Conservation (phyloP, 2,797 vertebrate species). For the Picus viridis region DNA sequence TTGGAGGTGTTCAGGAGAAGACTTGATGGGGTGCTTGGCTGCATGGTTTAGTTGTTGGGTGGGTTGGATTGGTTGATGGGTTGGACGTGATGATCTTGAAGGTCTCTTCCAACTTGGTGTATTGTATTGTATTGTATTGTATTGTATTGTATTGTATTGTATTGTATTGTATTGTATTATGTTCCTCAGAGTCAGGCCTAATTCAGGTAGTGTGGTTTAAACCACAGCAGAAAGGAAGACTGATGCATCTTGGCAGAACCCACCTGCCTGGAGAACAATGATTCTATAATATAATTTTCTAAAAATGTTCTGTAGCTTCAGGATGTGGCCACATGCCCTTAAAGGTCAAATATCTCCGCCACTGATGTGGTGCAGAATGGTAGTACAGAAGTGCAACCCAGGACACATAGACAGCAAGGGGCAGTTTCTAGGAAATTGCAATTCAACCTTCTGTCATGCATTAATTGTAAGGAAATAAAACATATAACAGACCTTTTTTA, state of each 20-base stretch:
- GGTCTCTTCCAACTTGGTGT: too few relatives aligned
- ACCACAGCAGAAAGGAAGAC: not conserved
- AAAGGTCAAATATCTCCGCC: conserved; percentile 12
- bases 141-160: too few relatives aligned
- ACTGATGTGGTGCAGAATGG: not conserved
- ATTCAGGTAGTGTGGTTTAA: not conserved
- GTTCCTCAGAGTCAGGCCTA: not conserved
- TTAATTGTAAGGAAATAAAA: not conserved
- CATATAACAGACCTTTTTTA: not conserved
- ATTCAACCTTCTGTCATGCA: not conserved
- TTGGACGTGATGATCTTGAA: too few relatives aligned
- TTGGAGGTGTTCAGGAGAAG: too few relatives aligned
- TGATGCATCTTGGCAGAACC: not conserved
- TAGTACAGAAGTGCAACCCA: not conserved
- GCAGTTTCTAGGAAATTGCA: not conserved
- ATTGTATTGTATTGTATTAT: too few relatives aligned
- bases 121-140: too few relatives aligned
- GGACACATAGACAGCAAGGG: not conserved
- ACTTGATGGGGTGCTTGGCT: too few relatives aligned
- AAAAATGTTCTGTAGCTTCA: not conserved
- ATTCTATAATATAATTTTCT: not conserved
- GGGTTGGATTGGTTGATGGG: too few relatives aligned
- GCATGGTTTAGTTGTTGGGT: too few relatives aligned
- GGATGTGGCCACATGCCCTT: not conserved
- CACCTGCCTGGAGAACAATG: not conserved